Evolutionary conservation across 2,888 invertebrate genomes (phyloP), one percentile per base, ranked within the genome.

Genomic region (Amphiduros pacificus): DNA sequence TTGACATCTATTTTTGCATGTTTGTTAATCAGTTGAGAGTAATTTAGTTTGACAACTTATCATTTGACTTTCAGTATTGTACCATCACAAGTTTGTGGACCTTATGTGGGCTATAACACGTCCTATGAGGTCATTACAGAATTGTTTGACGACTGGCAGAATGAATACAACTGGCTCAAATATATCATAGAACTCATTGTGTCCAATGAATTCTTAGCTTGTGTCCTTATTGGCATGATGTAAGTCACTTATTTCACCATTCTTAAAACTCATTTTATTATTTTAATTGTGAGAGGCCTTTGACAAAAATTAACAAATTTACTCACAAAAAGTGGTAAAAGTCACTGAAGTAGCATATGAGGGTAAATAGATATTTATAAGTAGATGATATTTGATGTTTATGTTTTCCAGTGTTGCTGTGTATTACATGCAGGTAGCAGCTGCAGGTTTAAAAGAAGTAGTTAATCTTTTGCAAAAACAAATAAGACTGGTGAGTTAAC

Each of bases 11-110:
- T n/a, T n/a, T n/a, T n/a, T n/a, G n/a, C n/a, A n/a, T n/a, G n/a
- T n/a, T n/a, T n/a, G n/a, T n/a, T n/a, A n/a, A n/a, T n/a, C n/a
- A n/a, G n/a, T n/a, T n/a, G n/a, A n/a, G n/a, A n/a, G n/a, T n/a
- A n/a, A n/a, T n/a, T n/a, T n/a, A n/a, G n/a, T n/a, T n/a, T n/a
- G n/a, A n/a, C n/a, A n/a, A n/a, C n/a, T n/a, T n/a, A n/a, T n/a
- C n/a, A n/a, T n/a, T n/a, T n/a, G n/a, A 36, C 4, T 63, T 69
- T 28, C 67, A 80, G 80, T 49, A 61, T 78, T 36, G 63, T 63
- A 49, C 78, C 80, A 0, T 80, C 80, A 28, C 51, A 41, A 1
- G 55, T 6, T 0, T 81, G 80, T 71, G 81, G 80, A n/a, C 81
- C 80, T 24, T 81, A 73, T 68, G 59, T 68, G 24, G 67, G 70